phyloP scores from a whole-genome alignment of 2,113 vertebrate genomes.

The Nettapus auritus region DNA sequence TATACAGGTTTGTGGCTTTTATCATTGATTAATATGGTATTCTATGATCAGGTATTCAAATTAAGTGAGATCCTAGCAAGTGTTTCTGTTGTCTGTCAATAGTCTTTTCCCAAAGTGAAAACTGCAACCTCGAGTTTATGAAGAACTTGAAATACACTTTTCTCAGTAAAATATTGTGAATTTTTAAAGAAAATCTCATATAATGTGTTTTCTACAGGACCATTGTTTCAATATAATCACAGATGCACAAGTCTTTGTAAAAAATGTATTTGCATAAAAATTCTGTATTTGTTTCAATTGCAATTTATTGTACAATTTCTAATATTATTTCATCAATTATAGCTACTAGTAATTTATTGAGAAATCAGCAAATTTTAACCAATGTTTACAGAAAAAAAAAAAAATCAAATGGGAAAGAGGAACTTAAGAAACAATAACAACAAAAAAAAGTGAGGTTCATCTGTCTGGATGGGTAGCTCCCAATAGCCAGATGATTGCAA shows the following conservation, averaged over 20 bases:
- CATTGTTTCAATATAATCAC: background rate
- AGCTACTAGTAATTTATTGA: background rate
- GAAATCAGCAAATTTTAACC: background rate
- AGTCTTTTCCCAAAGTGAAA: background rate
- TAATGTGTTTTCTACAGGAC: background rate
- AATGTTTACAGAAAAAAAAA: background rate
- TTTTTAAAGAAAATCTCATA: background rate
- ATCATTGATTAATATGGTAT: background rate
- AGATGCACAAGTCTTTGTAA: background rate
- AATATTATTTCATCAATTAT: background rate
- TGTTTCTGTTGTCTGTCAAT: background rate
- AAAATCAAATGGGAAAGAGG: background rate
- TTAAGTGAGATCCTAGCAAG: background rate
- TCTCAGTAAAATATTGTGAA: background rate
- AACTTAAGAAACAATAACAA: background rate
- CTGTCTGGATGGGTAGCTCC: background rate
- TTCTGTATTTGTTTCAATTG: background rate
- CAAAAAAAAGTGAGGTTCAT: background rate
- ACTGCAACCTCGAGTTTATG: background rate
- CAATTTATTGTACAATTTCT: background rate
- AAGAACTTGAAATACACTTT: background rate
- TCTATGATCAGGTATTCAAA: background rate
- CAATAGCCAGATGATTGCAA: accelerated
- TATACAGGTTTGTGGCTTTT: background rate
- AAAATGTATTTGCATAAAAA: background rate